Evolutionary conservation across 2,888 invertebrate genomes (phyloP).

Genomic region (Sialis fuliginosa): DNA sequence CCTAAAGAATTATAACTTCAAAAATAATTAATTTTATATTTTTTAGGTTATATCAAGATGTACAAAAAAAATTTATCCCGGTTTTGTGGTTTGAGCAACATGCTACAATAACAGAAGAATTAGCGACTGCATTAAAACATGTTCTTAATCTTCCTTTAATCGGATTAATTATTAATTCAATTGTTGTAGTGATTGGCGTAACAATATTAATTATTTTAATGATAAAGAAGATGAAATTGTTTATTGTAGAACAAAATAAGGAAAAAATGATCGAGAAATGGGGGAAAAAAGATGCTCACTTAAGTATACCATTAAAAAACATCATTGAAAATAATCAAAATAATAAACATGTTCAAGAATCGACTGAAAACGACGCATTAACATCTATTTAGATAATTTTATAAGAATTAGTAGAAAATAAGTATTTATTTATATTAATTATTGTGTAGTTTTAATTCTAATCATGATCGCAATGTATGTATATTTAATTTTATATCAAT

Average conservation of each 20-base stretch:
- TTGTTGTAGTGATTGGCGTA: neutral
- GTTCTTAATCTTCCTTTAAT: constrained; percentile 28
- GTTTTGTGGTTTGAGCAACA: constrained; percentile 64
- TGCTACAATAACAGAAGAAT: constrained; percentile 36
- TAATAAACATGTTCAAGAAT: too few relatives aligned
- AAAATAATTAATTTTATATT: neutral
- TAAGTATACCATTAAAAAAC: too few relatives aligned
- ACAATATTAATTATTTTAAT: neutral
- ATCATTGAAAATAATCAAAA: too few relatives aligned
- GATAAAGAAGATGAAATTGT: neutral
- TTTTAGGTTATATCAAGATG: constrained; percentile 42
- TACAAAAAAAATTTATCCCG: constrained; percentile 53
- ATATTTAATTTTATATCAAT: too few relatives aligned
- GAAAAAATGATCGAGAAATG: neutral
- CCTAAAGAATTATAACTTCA: too few relatives aligned
- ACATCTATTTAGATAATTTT: too few relatives aligned
- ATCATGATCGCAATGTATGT: too few relatives aligned
- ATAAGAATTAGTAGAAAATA: too few relatives aligned
- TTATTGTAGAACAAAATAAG: neutral
- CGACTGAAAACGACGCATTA: too few relatives aligned
- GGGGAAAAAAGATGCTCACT: neutral
- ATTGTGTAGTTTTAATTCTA: too few relatives aligned
- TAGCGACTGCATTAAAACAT: constrained; percentile 34
- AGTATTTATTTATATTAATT: too few relatives aligned
- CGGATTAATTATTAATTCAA: neutral